Evolutionary conservation across 2,888 invertebrate genomes (phyloP), one percentile per base, ranked within the genome.

Genomic region (Schizotus pectinicornis): DNA sequence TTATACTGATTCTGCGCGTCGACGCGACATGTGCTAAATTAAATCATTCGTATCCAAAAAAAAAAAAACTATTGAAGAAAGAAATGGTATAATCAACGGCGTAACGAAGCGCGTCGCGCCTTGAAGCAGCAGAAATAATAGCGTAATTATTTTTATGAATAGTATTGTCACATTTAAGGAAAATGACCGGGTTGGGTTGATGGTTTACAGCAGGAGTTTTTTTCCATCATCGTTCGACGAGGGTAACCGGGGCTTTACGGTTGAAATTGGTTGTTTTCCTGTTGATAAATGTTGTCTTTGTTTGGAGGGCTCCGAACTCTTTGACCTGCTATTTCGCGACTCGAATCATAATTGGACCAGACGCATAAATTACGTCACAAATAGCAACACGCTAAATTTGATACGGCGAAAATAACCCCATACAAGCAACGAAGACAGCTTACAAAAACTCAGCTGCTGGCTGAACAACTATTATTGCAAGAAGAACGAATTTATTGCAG

Each of bases 321-420:
- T 50, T 51, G 51, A 55, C 55, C 56, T 38, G 36, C 47, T 48
- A 43, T 56, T 60, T 55, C 55, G 56, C 56, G 48, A 56, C 48
- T 56, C 11, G 59, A 51, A 52, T 60, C 55, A 47, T 56, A 60
- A 56, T 60, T 56, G 48, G 55, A 56, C 47, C 51, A 56, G 56
- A 59, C 55, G 55, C 56, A 52, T 60, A 56, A 56, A 60, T 56
- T 60, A 56, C 56, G 46, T 46, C 54, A 55, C 50, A 50, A 59
- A 37, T 58, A 58, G 47, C 58, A 53, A 41, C 54, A 43, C 54
- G 54, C 34, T 43, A 54, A 59, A 48, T 54, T 59, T 54, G 35
- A 38, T 45, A 37, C 38, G 11, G 13, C 12, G 41, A 32, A 36
- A 53, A 52, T 48, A 53, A 50, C 50, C 41, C 33, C 11, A 31